Conservation (phyloP, 2,888 invertebrate genomes). For the Lysandra bellargus region DNA sequence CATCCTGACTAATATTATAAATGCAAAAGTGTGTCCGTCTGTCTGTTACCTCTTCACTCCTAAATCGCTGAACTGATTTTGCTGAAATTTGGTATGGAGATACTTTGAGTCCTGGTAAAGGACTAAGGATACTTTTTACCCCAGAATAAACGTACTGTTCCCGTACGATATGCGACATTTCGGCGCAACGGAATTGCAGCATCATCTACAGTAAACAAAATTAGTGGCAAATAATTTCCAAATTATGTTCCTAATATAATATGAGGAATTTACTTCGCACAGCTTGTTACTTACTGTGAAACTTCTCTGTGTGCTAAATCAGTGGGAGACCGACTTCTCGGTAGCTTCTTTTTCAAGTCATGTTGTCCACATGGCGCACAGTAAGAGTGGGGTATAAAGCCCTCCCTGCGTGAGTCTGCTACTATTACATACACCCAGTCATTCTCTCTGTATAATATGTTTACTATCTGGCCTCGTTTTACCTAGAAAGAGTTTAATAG, state of each 20-base stretch:
- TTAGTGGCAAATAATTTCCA: no score
- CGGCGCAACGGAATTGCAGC: no score
- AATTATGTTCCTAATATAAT: background rate
- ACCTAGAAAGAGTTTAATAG: constrained; percentile 70
- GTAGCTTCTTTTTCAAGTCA: constrained; percentile 94
- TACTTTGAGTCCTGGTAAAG: no score
- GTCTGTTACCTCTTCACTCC: no score
- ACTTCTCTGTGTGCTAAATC: constrained; percentile 81
- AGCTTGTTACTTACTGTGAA: constrained; percentile 71
- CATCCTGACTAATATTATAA: no score
- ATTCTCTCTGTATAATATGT: constrained; percentile 95
- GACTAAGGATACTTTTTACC: no score
- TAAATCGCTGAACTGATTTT: no score
- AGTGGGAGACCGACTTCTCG: constrained; percentile 83
- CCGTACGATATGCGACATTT: no score
- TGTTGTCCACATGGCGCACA: constrained; percentile 93
- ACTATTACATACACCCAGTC: constrained; percentile 98
- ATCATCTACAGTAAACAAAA: no score
- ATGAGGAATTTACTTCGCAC: background rate
- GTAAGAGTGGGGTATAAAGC: constrained; percentile 96
- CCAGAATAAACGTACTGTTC: no score
- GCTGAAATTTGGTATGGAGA: no score
- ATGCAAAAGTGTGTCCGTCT: no score
- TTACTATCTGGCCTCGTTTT: constrained; percentile 95
- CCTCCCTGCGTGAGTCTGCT: constrained; percentile 93